These are phyloP conservation scores for Eupithecia exiguata DNA, from an alignment of 2,888 invertebrate species.

Conservation along the genomic window DNA sequence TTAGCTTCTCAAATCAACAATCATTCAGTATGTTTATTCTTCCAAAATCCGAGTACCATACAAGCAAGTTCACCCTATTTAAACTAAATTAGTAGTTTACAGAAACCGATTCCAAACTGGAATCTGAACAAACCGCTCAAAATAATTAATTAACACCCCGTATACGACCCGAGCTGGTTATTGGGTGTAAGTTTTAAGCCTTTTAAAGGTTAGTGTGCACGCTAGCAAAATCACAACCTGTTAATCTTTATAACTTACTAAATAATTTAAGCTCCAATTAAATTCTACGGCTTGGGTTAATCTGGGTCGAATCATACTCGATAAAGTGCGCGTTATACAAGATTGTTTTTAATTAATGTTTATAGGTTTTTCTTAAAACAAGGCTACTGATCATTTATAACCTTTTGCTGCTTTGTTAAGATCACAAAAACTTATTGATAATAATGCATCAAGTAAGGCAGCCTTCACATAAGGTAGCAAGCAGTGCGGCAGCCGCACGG, in stretches of 20 bases:
- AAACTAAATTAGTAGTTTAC: not conserved
- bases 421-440: too few relatives aligned
- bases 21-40: not conserved
- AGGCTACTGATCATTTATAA: not conserved
- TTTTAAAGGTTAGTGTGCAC: conserved; percentile 20
- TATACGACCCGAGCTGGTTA: conserved; percentile 12
- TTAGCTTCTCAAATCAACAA: not conserved
- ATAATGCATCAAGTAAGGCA: too few relatives aligned
- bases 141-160: conserved; percentile 10
- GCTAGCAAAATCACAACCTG: conserved; percentile 22
- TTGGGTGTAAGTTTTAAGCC: conserved; percentile 14
- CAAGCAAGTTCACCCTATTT: not conserved
- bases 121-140: conserved; percentile 9
- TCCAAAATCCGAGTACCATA: not conserved
- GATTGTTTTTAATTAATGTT: conserved; percentile 5
- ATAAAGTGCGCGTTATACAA: conserved; percentile 17
- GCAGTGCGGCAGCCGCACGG: too few relatives aligned
- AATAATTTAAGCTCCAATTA: conserved; percentile 45
- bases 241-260: conserved; percentile 35
- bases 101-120: conserved; percentile 1
- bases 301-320: conserved; percentile 25
- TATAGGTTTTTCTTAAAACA: not conserved
- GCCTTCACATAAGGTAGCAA: too few relatives aligned
- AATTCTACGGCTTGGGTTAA: conserved; percentile 34
- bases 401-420: not conserved